phyloP scores from a whole-genome alignment of 2,888 invertebrate species.

The Ecdyonurus torrentis region DNA sequence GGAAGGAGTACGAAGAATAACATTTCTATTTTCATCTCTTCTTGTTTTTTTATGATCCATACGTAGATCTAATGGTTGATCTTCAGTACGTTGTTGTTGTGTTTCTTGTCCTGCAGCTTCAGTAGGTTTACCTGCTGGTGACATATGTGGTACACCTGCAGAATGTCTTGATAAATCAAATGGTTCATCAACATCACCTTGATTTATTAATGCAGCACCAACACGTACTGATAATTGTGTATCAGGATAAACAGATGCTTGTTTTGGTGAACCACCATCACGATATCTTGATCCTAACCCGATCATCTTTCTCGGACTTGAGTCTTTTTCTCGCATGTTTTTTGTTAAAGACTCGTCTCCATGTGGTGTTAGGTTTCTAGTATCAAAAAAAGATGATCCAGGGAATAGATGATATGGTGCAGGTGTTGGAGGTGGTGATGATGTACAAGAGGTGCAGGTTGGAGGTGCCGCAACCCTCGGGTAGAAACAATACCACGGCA shows the following conservation, averaged over 20 bases:
- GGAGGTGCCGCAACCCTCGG: conserved; percentile 18
- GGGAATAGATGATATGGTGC: neutral
- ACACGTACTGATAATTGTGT: conserved; percentile 10
- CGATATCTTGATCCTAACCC: conserved; percentile 17
- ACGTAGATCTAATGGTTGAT: conserved; percentile 76
- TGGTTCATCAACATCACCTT: conserved; percentile 36
- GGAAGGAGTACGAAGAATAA: conserved; percentile 32
- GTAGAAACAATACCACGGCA: conserved; percentile 31
- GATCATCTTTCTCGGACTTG: conserved; percentile 71
- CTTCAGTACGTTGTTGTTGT: conserved; percentile 29
- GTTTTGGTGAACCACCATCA: conserved; percentile 50
- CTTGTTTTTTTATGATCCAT: conserved; percentile 62
- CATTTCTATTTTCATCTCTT: conserved; percentile 68
- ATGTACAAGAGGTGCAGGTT: neutral
- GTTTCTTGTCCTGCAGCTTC: conserved; percentile 29
- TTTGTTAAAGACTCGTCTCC: conserved; percentile 16
- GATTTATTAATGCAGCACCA: conserved; percentile 22
- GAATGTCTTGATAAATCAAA: conserved; percentile 39
- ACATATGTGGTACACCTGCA: conserved; percentile 30
- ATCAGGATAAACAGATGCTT: conserved; percentile 50
- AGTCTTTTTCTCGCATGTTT: conserved; percentile 74
- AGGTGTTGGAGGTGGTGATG: neutral
- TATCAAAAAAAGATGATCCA: neutral
- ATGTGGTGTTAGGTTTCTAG: conserved; percentile 17
- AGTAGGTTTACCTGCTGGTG: conserved; percentile 36